Conservation (phyloP, 2,797 vertebrate genomes). For the Alectoris magna region DNA sequence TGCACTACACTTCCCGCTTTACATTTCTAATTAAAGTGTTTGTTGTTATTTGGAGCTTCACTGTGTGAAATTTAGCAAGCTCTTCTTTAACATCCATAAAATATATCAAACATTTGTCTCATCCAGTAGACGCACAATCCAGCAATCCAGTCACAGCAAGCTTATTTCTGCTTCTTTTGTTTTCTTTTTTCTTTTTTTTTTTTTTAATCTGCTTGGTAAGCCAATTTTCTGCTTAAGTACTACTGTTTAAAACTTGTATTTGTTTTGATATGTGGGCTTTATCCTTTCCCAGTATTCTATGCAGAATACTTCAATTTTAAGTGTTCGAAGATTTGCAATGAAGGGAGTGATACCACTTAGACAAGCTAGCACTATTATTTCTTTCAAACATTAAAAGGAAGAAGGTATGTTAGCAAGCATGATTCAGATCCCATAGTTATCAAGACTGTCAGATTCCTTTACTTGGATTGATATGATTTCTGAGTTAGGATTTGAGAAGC, state of each 20-base stretch:
- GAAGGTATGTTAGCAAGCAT: background rate
- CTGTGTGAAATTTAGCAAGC: conserved; percentile 91
- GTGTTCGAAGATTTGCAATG: conserved; percentile 78
- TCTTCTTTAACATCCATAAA: conserved; percentile 89
- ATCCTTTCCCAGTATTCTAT: conserved; percentile 84
- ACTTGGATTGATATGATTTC: conserved; percentile 4
- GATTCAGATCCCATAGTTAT: background rate
- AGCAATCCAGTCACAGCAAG: conserved; percentile 92
- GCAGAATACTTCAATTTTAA: conserved; percentile 79
- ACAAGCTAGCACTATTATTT: conserved; percentile 15
- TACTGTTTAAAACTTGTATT: conserved; percentile 87
- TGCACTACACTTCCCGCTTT: conserved; percentile 60
- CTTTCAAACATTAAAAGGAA: conserved; percentile 25
- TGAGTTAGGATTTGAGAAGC: conserved; percentile 15
- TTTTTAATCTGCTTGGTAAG: conserved; percentile 90
- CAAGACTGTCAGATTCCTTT: conserved; percentile 41
- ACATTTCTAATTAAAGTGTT: conserved; percentile 88
- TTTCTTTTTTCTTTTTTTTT: conserved; percentile 87
- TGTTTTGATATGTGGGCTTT: conserved; percentile 88
- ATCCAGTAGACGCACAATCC: conserved; percentile 86
- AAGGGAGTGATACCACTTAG: conserved; percentile 21
- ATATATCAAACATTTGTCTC: conserved; percentile 88
- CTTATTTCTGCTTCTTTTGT: conserved; percentile 83
- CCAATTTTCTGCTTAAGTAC: conserved; percentile 96
- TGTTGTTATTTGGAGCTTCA: conserved; percentile 86